phyloP scores from a whole-genome alignment of 2,113 vertebrate genomes.

The Corvus moneduloides region DNA sequence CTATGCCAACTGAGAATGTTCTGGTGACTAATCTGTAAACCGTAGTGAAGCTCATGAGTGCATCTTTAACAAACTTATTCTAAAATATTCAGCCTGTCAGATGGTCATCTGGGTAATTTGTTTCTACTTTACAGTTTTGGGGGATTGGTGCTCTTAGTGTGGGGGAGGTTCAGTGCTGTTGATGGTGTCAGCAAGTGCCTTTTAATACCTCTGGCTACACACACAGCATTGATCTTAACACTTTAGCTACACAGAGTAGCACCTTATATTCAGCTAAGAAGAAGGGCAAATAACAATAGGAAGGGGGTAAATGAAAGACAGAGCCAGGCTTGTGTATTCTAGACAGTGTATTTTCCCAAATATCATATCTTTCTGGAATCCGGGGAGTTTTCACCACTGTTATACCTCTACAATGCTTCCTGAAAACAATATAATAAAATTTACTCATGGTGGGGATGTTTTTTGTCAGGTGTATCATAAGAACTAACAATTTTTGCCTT shows the following conservation, averaged over 20 bases:
- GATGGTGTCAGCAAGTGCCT: neutral
- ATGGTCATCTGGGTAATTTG: neutral
- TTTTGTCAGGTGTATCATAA: neutral
- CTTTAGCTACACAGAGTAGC: neutral
- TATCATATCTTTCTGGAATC: neutral
- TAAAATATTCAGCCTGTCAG: neutral
- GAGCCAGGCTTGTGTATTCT: neutral
- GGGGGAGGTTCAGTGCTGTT: neutral
- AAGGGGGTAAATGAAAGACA: neutral
- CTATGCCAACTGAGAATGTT: neutral
- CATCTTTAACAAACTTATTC: neutral
- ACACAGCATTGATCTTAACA: neutral
- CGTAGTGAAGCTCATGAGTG: neutral
- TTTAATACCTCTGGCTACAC: neutral
- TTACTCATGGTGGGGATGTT: accelerated
- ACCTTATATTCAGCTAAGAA: neutral
- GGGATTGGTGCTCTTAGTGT: neutral
- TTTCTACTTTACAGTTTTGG: neutral
- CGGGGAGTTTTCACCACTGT: neutral
- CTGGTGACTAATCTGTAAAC: neutral
- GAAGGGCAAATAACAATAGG: slow-evolving; percentile 8
- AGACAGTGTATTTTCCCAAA: neutral
- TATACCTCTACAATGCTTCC: neutral
- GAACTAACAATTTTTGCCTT: neutral
- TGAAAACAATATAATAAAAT: neutral